Base-by-base conservation (phyloP, 2,888 invertebrate genomes). In the Drosophila prostipennis region DNA sequence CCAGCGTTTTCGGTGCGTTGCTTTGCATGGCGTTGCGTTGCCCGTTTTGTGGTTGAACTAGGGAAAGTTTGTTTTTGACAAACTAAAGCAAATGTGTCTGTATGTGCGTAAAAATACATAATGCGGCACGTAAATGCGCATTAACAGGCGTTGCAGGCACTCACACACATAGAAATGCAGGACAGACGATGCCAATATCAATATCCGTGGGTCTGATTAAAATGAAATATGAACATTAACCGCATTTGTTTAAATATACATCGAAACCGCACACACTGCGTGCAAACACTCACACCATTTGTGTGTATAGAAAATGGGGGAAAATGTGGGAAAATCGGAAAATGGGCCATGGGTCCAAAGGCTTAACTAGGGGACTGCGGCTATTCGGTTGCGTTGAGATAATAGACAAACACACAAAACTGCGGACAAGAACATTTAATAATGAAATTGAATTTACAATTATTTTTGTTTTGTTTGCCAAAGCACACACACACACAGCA, bases 201-300 rank as follows among this genome's bases (percentile, higher is more conserved):
- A 87, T 80, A 75, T 73, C 80, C 80, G 64, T 73, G 68, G 76
- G 76, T 58, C 85, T 74, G 85, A 84, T 89, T 87, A 81, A 78
- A 87, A 87, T 83, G 89, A 87, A 84, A 83, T 89, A 83, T 83
- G 82, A 84, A 89, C 84, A 89, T 87, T 89, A 89, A 83, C 89
- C 82, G 89, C 82, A 89, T 89, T 87, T 87, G 82, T 87, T 89
- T 87, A 89, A 89, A 89, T 80, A 89, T 71, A 84, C 70, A 84
- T 61, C 57, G 26, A 63, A 75, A 75, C 89, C 87, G 58, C 89
- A 87, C 58, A 72, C 58, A 65, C 56, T 64, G 58, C 53, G 53
- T 68, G 80, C 69, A 73, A 72, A 85, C 58, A 84, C 43, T 29
- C 56, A 54, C 48, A 56, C 26, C 26, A 26, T 26, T 26, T 26